These are phyloP conservation scores for Bradypodion ventrale DNA, from an alignment of 2,797 vertebrate species.

Conservation along the genomic window DNA sequence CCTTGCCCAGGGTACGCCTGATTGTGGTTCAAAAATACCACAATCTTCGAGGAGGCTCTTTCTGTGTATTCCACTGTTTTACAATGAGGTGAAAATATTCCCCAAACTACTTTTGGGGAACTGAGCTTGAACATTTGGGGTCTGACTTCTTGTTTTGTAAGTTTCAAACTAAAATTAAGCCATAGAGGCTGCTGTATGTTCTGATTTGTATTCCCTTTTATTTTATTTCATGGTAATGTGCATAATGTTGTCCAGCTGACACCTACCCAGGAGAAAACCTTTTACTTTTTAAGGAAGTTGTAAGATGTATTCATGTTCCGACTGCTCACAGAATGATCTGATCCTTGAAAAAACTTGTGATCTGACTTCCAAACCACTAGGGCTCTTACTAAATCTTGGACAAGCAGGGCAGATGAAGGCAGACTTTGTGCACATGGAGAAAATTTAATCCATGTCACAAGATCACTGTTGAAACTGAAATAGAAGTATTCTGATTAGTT, in stretches of 20 bases:
- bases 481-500: not conserved
- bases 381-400: not conserved
- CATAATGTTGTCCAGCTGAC: not conserved
- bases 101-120: not conserved
- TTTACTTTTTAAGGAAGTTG: slow-evolving; percentile 17
- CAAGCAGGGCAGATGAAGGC: not conserved
- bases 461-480: not conserved
- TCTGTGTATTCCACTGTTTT: too few relatives aligned
- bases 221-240: not conserved
- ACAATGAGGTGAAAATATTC: not conserved
- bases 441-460: not conserved
- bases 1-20: too few relatives aligned
- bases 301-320: not conserved
- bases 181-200: not conserved
- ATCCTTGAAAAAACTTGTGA: slow-evolving; percentile 8
- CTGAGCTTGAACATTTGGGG: not conserved
- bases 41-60: too few relatives aligned
- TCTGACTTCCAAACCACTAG: not conserved
- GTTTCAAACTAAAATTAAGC: not conserved
- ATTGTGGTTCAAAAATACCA: too few relatives aligned
- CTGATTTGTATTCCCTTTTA: not conserved
- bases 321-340: not conserved
- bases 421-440: not conserved
- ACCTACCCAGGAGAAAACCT: not conserved
- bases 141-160: not conserved